phyloP scores from a whole-genome alignment of 2,888 invertebrate species.

The Acanthosepion pharaonis region DNA sequence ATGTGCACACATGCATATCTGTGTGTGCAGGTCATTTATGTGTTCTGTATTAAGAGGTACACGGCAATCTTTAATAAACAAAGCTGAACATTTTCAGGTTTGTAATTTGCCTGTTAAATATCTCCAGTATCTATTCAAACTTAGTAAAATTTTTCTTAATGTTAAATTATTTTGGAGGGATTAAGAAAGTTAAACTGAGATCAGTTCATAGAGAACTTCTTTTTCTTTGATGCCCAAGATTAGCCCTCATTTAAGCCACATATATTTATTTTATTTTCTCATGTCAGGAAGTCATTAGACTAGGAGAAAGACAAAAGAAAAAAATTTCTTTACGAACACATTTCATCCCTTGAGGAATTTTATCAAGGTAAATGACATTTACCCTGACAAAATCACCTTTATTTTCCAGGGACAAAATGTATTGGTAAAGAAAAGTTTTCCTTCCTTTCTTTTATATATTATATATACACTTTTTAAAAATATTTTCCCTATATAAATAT shows the following conservation, averaged over 20 bases:
- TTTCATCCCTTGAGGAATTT: too few species aligned
- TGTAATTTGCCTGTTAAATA: not conserved
- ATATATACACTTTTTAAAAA: not conserved
- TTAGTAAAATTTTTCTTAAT: not conserved
- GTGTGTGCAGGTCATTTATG: too few species aligned
- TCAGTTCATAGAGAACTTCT: not conserved
- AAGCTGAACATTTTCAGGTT: not conserved
- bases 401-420: too few species aligned
- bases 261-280: not conserved
- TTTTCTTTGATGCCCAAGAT: not conserved
- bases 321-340: too few species aligned
- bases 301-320: not conserved
- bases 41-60: too few species aligned
- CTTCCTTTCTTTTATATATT: too few species aligned
- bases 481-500: not conserved
- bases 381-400: too few species aligned
- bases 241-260: not conserved
- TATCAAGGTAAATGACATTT: too few species aligned
- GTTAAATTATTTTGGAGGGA: not conserved
- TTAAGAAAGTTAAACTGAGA: not conserved
- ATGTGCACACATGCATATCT: too few species aligned
- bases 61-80: not conserved
- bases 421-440: too few species aligned
- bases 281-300: not conserved
- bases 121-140: not conserved